phyloP scores from a whole-genome alignment of 2,113 vertebrate species.

The Boleophthalmus pectinirostris region DNA sequence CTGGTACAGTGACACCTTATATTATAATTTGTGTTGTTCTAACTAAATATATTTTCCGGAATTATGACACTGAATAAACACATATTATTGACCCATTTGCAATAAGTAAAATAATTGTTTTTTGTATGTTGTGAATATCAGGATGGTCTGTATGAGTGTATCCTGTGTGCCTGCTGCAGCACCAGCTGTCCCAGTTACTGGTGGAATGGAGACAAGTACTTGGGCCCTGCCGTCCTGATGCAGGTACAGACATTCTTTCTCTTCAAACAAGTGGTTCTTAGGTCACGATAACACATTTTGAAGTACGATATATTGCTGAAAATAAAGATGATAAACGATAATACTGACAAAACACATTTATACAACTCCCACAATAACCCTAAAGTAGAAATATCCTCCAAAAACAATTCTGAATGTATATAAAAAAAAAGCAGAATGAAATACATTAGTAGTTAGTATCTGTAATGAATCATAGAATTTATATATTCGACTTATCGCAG shows the following conservation, averaged over 20 bases:
- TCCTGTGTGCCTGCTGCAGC: constrained; percentile 93
- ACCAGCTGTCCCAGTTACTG: constrained; percentile 97
- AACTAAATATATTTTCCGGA: neutral
- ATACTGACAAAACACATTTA: too few relatives aligned
- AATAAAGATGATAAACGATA: too few relatives aligned
- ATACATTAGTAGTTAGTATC: too few relatives aligned
- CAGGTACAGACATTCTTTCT: constrained; percentile 76
- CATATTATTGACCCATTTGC: neutral
- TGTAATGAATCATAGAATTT: too few relatives aligned
- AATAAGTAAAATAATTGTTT: too few relatives aligned
- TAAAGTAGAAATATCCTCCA: too few relatives aligned
- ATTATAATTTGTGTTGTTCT: neutral
- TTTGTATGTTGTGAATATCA: constrained; percentile 47
- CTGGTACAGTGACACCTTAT: constrained; percentile 75
- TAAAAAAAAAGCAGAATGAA: too few relatives aligned
- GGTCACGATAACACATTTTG: too few relatives aligned
- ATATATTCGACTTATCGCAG: too few relatives aligned
- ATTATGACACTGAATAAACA: neutral
- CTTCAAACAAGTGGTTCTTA: neutral
- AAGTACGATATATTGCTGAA: too few relatives aligned
- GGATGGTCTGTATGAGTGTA: constrained; percentile 94
- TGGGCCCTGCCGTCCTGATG: constrained; percentile 92
- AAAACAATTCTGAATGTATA: too few relatives aligned
- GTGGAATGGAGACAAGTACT: constrained; percentile 93
- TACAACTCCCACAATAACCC: too few relatives aligned